Conservation (phyloP, 2,113 vertebrate genomes). For the Aphelocoma coerulescens region DNA sequence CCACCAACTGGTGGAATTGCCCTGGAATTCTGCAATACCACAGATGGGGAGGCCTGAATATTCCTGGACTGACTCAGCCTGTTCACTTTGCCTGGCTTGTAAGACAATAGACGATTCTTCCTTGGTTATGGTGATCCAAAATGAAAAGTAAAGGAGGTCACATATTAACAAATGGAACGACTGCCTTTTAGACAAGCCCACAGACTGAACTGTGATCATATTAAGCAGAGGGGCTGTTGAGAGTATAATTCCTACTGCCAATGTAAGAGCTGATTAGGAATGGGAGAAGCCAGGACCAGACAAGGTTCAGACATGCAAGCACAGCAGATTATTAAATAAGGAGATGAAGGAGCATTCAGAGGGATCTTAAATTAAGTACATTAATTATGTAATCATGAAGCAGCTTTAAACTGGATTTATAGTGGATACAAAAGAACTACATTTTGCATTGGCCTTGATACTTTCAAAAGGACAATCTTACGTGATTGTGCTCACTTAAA, state of each 20-base stretch:
- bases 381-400: slow-evolving; percentile 41
- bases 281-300: slow-evolving; percentile 13
- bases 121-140: neutral
- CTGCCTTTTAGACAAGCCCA: neutral
- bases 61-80: slow-evolving; percentile 62
- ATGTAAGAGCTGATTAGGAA: slow-evolving; percentile 10
- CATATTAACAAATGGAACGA: neutral
- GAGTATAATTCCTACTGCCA: neutral
- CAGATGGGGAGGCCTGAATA: slow-evolving; percentile 61
- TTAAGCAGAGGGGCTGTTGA: neutral
- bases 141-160: slow-evolving; percentile 3
- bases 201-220: neutral
- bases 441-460: neutral
- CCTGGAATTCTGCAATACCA: slow-evolving; percentile 59
- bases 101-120: slow-evolving; percentile 43
- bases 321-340: slow-evolving; percentile 53
- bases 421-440: neutral
- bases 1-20: slow-evolving; percentile 68
- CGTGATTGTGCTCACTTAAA: neutral
- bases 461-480: neutral
- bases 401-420: slow-evolving; percentile 18
- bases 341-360: slow-evolving; percentile 42
- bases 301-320: slow-evolving; percentile 56
- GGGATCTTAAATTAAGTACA: slow-evolving; percentile 36
- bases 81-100: neutral